Percentiles rank a stretch among this genome's conserved stretches.
These are phyloP conservation scores for Pygoscelis adeliae DNA, from an alignment of 2,113 vertebrate genomes.

Conservation along the genomic window DNA sequence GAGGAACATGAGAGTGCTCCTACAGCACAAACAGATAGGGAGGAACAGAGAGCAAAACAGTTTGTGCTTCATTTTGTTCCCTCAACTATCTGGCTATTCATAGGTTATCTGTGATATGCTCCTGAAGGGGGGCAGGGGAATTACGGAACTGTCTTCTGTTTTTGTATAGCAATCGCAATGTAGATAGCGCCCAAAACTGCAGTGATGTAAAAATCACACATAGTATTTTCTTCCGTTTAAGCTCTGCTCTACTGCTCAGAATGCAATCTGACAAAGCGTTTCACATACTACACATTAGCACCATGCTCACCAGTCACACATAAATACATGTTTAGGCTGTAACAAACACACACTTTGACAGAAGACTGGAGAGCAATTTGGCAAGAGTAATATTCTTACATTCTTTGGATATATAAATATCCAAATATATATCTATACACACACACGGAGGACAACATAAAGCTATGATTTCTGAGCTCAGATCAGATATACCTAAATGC, in stretches of 20 bases:
- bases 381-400: not conserved
- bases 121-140: not conserved
- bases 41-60: not conserved
- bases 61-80: not conserved
- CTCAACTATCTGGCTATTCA: not conserved
- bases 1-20: not conserved
- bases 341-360: not conserved
- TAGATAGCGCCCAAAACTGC: not conserved
- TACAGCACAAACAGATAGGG: not conserved
- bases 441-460: not conserved
- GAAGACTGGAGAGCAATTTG: not conserved
- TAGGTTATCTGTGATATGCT: not conserved
- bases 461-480: not conserved
- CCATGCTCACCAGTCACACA: not conserved
- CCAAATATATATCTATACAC: not conserved
- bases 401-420: not conserved
- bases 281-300: not conserved
- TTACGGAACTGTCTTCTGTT: not conserved
- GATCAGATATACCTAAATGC: not conserved
- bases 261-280: not conserved
- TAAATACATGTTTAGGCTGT: not conserved
- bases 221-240: not conserved
- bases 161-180: not conserved
- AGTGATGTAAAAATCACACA: not conserved
- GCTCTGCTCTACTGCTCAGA: not conserved